Evolutionary conservation across 2,888 invertebrate genomes (phyloP).

Genomic region (Sphecodes monilicornis): DNA sequence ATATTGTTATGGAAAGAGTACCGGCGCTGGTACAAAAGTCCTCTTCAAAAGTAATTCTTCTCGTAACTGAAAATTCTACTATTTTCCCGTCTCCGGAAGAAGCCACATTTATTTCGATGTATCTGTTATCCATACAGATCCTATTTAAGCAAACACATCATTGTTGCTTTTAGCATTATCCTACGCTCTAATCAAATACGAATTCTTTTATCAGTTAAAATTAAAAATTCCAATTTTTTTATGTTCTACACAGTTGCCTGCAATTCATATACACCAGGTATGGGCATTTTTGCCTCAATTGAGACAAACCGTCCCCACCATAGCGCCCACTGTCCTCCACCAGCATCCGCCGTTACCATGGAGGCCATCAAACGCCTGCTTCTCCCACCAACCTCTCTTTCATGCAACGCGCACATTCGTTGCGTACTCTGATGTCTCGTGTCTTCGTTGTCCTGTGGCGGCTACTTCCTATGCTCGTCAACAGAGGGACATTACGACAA

Average conservation of each 20-base stretch:
- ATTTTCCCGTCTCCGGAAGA: not conserved
- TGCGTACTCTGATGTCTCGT: too few species aligned
- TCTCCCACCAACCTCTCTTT: too few species aligned
- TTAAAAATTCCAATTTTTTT: not conserved
- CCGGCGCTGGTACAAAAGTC: not conserved
- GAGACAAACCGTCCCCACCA: too few species aligned
- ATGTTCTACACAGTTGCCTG: not conserved
- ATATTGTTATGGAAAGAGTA: not conserved
- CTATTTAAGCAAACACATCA: not conserved
- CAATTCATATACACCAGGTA: too few species aligned
- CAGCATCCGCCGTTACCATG: too few species aligned
- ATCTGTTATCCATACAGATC: not conserved
- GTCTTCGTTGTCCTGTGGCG: too few species aligned
- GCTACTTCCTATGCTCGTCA: too few species aligned
- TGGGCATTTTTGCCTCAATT: too few species aligned
- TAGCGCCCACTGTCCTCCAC: too few species aligned
- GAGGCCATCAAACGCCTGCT: too few species aligned
- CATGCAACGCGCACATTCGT: too few species aligned
- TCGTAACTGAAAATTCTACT: not conserved
- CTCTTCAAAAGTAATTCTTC: constrained; percentile 1
- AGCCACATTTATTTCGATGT: not conserved
- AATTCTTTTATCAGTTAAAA: not conserved
- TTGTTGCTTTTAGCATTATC: not conserved
- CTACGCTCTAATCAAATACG: not conserved
- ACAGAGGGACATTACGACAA: too few species aligned